A percentile compares a stretch with the other conserved stretches of the same genome.
phyloP scores from a whole-genome alignment of 1,140 invertebrate genomes.

The Vanessa atalanta region DNA sequence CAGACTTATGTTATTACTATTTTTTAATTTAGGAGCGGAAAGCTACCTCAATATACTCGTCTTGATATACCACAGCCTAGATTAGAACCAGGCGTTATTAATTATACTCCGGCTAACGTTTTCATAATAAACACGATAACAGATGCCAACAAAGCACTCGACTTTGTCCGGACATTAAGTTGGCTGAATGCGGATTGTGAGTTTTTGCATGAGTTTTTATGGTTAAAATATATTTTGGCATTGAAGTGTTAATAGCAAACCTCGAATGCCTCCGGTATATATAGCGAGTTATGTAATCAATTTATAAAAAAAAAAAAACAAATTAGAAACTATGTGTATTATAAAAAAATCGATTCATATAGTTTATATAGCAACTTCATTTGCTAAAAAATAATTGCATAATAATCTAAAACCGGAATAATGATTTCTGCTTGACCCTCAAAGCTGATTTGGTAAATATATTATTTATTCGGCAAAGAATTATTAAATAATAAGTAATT shows the following conservation, averaged over 20 bases:
- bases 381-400: no score
- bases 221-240: no score
- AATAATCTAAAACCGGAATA: no score
- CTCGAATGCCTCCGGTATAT: no score
- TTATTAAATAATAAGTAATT: not conserved
- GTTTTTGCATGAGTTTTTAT: not conserved
- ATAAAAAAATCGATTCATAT: no score
- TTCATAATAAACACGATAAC: slow-evolving; percentile 81
- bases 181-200: slow-evolving; percentile 38
- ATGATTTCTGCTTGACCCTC: no score
- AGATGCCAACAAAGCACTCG: slow-evolving; percentile 76
- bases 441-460: no score
- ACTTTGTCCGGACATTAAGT: slow-evolving; percentile 56
- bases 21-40: slow-evolving; percentile 36
- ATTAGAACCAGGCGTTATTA: slow-evolving; percentile 33
- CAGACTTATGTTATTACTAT: not conserved
- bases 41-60: slow-evolving; percentile 43
- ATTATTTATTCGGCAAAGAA: no score
- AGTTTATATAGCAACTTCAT: no score
- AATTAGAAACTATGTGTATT: no score
- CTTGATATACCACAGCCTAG: slow-evolving; percentile 47
- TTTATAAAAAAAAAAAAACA: no score
- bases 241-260: no score
- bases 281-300: not conserved
- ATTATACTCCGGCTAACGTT: slow-evolving; percentile 78